These are phyloP conservation scores for Bothrops jararaca DNA, from an alignment of 2,113 vertebrate genomes.

Conservation along the genomic window DNA sequence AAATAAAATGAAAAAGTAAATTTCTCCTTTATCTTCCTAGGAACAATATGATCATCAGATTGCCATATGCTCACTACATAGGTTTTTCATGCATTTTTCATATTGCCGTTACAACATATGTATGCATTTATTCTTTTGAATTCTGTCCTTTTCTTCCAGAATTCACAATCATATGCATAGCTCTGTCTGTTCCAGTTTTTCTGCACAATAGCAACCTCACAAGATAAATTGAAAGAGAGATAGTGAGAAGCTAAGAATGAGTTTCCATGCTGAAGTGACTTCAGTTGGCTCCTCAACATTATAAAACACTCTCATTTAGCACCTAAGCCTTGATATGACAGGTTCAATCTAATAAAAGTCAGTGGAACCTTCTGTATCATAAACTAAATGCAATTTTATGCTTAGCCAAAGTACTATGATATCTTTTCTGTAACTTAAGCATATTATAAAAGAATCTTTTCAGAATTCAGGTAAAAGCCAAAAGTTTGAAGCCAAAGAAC, in stretches of 20 bases:
- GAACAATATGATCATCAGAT: neutral
- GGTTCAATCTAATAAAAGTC: neutral
- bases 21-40: neutral
- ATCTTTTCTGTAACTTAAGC: conserved; percentile 28
- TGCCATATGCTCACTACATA: neutral
- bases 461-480: conserved; percentile 6
- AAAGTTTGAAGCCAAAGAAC: conserved; percentile 30
- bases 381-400: conserved; percentile 18
- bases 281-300: no score
- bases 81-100: neutral
- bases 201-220: no score
- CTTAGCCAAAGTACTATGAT: conserved; percentile 2
- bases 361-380: neutral
- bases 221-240: no score
- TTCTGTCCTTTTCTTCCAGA: no score
- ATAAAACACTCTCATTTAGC: neutral
- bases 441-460: neutral
- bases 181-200: neutral
- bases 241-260: no score
- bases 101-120: neutral
- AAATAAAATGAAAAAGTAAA: neutral
- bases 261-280: no score
- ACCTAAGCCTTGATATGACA: neutral
- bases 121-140: neutral
- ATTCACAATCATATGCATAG: no score